These are phyloP conservation scores for Saccopteryx bilineata DNA, from an alignment of 2,113 vertebrate genomes.

Conservation along the genomic window DNA sequence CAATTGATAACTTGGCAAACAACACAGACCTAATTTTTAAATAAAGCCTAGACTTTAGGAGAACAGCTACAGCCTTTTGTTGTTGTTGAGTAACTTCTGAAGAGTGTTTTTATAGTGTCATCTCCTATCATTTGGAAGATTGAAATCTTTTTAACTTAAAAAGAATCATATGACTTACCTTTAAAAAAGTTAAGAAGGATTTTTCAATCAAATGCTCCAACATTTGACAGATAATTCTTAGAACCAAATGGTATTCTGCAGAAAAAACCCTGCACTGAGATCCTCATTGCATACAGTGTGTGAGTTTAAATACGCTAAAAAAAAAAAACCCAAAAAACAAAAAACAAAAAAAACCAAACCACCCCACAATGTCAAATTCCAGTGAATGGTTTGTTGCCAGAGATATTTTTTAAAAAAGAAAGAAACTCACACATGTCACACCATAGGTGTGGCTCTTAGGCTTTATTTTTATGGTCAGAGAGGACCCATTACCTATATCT, in stretches of 20 bases:
- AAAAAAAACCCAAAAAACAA: neutral
- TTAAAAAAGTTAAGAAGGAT: constrained; percentile 60
- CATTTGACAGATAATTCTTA: constrained; percentile 74
- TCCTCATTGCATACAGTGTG: constrained; percentile 65
- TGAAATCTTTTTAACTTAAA: neutral
- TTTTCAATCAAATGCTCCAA: constrained; percentile 74
- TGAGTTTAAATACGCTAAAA: constrained; percentile 85
- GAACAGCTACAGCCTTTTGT: neutral
- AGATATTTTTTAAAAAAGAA: constrained; percentile 64
- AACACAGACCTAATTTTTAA: neutral
- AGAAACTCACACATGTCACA: neutral
- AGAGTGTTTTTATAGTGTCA: neutral
- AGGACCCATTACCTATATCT: constrained; percentile 83
- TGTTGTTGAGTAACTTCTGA: neutral
- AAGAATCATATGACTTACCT: constrained; percentile 85
- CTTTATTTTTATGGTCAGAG: constrained; percentile 84
- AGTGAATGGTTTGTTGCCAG: constrained; percentile 79
- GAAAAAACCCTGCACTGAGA: constrained; percentile 74
- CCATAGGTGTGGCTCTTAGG: constrained; percentile 23
- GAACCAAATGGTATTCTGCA: constrained; percentile 69
- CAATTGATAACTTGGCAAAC: constrained; percentile 10
- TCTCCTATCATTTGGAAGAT: neutral
- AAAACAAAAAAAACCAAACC: neutral
- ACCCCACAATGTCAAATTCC: constrained; percentile 73
- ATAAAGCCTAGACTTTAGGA: constrained; percentile 37